Conservation (phyloP, 2,113 vertebrate genomes). For the Psophia crepitans region DNA sequence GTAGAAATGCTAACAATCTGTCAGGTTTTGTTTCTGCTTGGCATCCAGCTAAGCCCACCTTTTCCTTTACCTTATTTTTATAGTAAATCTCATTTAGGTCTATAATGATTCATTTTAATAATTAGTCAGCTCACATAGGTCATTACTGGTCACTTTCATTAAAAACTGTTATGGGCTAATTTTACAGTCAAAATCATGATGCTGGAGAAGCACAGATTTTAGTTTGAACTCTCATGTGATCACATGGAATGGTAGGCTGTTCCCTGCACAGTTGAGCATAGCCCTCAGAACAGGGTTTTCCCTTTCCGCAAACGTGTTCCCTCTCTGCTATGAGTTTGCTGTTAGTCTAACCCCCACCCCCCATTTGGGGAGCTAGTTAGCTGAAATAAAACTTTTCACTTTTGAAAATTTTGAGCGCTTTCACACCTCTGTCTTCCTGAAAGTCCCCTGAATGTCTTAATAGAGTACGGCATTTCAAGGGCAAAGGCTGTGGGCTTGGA, state of each 20-base stretch:
- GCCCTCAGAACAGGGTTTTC: not conserved
- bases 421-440: not conserved
- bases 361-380: not conserved
- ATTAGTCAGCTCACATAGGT: not conserved
- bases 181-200: not conserved
- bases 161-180: not conserved
- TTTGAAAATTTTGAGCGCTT: not conserved
- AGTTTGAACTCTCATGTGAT: not conserved
- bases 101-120: not conserved
- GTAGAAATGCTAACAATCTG: not conserved
- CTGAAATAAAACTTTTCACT: not conserved
- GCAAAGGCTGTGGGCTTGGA: not conserved
- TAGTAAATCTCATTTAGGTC: not conserved
- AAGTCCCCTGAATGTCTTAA: not conserved
- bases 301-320: not conserved
- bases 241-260: not conserved
- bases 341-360: accelerated
- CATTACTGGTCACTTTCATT: not conserved
- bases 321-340: not conserved
- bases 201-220: not conserved
- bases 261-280: not conserved
- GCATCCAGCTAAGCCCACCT: not conserved
- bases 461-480: not conserved
- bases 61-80: not conserved
- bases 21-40: not conserved